Percentiles rank a stretch among this genome's conserved stretches.
Evolutionary conservation across 2,797 vertebrate species (phyloP).

Genomic region (Falco rusticolus): DNA sequence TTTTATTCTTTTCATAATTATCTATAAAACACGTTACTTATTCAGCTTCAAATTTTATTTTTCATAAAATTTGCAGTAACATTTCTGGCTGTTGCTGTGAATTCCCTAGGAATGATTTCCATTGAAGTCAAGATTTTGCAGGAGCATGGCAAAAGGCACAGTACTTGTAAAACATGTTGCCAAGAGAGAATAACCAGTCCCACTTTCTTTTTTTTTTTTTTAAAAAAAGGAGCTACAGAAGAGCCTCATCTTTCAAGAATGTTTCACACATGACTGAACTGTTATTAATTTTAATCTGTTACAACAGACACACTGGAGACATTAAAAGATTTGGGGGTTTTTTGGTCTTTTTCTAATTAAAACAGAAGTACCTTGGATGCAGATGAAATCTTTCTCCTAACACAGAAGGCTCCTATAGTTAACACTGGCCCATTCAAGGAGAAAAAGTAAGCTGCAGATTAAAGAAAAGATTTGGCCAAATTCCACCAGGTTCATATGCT

Average conservation of each 20-base stretch:
- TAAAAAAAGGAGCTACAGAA: not conserved
- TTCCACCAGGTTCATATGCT: not conserved
- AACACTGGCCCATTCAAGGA: not conserved
- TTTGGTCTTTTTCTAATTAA: not conserved
- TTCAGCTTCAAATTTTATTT: not conserved
- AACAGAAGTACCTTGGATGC: not conserved
- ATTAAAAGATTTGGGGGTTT: not conserved
- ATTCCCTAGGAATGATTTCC: not conserved
- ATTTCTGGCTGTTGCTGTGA: not conserved
- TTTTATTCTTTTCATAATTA: not conserved
- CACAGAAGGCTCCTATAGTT: not conserved
- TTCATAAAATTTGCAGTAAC: not conserved
- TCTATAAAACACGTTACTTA: not conserved
- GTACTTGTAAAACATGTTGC: not conserved
- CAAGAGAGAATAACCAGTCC: not conserved
- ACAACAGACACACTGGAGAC: not conserved
- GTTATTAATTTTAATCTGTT: conserved; percentile 5
- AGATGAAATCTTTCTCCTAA: conserved; percentile 13
- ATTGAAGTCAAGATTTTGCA: not conserved
- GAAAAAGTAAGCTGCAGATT: conserved; percentile 26
- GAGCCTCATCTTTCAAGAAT: not conserved
- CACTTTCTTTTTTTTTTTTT: too few relatives aligned
- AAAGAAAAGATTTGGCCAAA: conserved; percentile 24
- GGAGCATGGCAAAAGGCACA: not conserved
- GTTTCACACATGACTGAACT: not conserved